phyloP scores from a whole-genome alignment of 2,113 vertebrate species.

The Ammodramus savannarum region DNA sequence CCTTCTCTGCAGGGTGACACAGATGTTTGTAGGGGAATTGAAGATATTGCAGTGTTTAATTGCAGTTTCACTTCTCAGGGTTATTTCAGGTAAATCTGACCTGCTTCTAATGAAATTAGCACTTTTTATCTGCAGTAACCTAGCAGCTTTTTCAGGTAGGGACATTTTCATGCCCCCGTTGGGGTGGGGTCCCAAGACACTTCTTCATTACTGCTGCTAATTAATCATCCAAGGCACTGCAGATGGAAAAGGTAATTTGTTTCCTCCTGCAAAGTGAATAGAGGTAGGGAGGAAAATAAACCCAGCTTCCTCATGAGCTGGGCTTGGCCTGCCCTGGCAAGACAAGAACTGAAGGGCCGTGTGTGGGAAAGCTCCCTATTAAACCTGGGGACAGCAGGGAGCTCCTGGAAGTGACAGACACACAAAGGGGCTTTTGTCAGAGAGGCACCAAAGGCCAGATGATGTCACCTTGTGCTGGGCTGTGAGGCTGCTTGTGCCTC shows the following conservation, averaged over 20 bases:
- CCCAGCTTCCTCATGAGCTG: not conserved
- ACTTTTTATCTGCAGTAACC: slow-evolving; percentile 28
- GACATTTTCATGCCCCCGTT: not conserved
- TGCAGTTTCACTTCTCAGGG: slow-evolving; percentile 3
- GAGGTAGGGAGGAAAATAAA: not conserved
- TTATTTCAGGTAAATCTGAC: slow-evolving; percentile 54
- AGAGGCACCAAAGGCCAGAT: slow-evolving; percentile 45
- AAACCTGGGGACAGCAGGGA: slow-evolving; percentile 57
- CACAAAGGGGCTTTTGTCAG: slow-evolving; percentile 52
- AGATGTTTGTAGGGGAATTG: not conserved
- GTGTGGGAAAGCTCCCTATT: slow-evolving; percentile 62
- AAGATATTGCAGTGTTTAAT: not conserved
- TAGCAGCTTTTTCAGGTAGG: not conserved
- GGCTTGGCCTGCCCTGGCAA: not conserved
- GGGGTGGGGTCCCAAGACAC: slow-evolving; percentile 10
- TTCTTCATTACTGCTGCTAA: slow-evolving; percentile 36
- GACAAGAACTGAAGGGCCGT: not conserved
- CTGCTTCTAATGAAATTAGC: slow-evolving; percentile 54
- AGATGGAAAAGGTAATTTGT: not conserved
- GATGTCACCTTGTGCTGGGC: slow-evolving; percentile 48
- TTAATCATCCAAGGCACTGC: slow-evolving; percentile 17
- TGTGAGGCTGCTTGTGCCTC: not conserved
- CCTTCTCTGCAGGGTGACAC: not conserved
- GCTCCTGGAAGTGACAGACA: slow-evolving; percentile 44
- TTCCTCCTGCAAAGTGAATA: slow-evolving; percentile 13